Percentiles rank a stretch among this genome's conserved stretches.
Conservation (phyloP, 2,888 invertebrate genomes). For the Chironomus riparius region DNA sequence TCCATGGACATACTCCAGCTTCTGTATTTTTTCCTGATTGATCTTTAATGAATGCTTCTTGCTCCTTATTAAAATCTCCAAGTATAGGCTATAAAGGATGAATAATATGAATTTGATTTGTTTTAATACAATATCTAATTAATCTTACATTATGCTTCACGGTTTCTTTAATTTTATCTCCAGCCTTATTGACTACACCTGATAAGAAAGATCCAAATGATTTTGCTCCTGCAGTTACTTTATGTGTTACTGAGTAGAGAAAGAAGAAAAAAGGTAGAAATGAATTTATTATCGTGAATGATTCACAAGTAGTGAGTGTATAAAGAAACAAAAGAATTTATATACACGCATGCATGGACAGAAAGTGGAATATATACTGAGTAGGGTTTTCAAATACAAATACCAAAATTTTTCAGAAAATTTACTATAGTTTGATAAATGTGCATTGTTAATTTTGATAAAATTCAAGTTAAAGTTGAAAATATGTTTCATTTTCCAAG, state of each 20-base stretch:
- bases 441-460: too few species aligned
- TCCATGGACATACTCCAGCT: slow-evolving; percentile 83
- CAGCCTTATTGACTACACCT: slow-evolving; percentile 92
- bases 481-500: too few species aligned
- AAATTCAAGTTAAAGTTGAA: too few species aligned
- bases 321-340: slow-evolving; percentile 33
- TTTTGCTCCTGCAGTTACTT: slow-evolving; percentile 82
- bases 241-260: slow-evolving; percentile 61
- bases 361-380: slow-evolving; percentile 29
- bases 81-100: slow-evolving; percentile 67
- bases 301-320: not conserved
- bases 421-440: too few species aligned
- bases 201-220: slow-evolving; percentile 87
- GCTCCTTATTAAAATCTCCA: slow-evolving; percentile 94
- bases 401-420: too few species aligned
- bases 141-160: slow-evolving; percentile 89
- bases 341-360: slow-evolving; percentile 32
- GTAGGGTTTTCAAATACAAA: too few species aligned
- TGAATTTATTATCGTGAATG: not conserved
- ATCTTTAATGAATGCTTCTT: slow-evolving; percentile 88
- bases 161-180: slow-evolving; percentile 83
- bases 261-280: not conserved
- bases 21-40: slow-evolving; percentile 61
- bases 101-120: not conserved
- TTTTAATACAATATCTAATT: not conserved